A percentile compares a stretch with the other conserved stretches of the same genome.
Conservation (phyloP, 2,113 vertebrate genomes). For the Labeo rohita region DNA sequence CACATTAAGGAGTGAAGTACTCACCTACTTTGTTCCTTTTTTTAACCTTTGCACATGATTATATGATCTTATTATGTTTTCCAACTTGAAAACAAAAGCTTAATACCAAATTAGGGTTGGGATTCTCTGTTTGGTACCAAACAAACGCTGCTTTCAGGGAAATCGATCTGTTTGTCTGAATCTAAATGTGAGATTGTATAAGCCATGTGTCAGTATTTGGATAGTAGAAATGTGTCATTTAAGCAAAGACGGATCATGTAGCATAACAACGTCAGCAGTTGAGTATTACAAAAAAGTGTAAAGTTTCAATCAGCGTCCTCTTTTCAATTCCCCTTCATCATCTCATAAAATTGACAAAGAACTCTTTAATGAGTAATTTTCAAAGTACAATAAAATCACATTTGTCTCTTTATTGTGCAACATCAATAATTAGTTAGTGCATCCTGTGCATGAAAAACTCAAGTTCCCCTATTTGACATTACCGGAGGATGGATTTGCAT, state of each 20-base stretch:
- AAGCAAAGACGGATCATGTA: conserved; percentile 18
- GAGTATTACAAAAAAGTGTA: background rate
- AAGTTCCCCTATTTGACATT: conserved; percentile 33
- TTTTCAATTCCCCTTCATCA: conserved; percentile 41
- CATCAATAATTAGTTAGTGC: conserved; percentile 1
- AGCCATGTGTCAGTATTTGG: conserved; percentile 18
- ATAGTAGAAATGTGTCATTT: conserved; percentile 7
- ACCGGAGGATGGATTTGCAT: conserved; percentile 8
- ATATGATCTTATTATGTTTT: conserved; percentile 72
- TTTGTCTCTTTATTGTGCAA: conserved; percentile 27
- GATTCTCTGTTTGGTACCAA: conserved; percentile 67
- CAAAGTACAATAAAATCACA: conserved; percentile 29
- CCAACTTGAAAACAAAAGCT: conserved; percentile 46
- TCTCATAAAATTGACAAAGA: conserved; percentile 41
- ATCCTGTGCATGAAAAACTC: conserved; percentile 30
- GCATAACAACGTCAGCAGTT: conserved; percentile 24
- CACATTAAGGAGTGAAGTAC: conserved; percentile 86
- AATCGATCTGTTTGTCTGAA: conserved; percentile 19
- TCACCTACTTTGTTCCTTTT: conserved; percentile 68
- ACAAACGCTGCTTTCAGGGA: conserved; percentile 30
- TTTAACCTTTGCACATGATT: conserved; percentile 70
- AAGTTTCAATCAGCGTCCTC: conserved; percentile 40
- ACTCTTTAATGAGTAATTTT: background rate
- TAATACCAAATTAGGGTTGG: conserved; percentile 79
- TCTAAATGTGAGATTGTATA: conserved; percentile 32